A percentile compares a stretch with the other conserved stretches of the same genome.
Evolutionary conservation across 30 jellyfish, hydroid and myxozoan genomes (phyloP).

Genomic region (Phacellophora camtschatica): DNA sequence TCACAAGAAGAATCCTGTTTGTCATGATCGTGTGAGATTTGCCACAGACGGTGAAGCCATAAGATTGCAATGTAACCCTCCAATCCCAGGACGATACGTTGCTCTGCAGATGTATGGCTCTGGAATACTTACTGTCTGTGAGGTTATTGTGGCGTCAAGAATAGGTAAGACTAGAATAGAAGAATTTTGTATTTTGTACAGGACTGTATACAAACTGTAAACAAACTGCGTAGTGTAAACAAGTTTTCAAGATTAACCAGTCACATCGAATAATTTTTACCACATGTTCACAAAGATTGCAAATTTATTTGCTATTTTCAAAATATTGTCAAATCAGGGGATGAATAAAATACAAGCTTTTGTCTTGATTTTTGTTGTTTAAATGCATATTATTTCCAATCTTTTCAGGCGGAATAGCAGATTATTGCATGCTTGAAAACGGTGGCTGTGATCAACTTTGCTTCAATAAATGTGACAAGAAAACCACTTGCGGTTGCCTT

Average conservation of each 20-base stretch:
- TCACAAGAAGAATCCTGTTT: conserved; percentile 83
- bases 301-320: too few species aligned
- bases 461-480: conserved; percentile 82
- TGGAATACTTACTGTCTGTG: conserved; percentile 93
- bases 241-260: too few species aligned
- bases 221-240: too few species aligned
- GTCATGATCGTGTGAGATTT: conserved; percentile 86
- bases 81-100: conserved; percentile 94
- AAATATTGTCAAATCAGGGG: too few species aligned
- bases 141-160: conserved; percentile 91
- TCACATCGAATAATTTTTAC: too few species aligned
- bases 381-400: not conserved
- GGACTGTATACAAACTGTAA: too few species aligned
- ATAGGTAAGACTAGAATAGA: too few species aligned
- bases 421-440: conserved; percentile 84
- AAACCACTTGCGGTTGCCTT: conserved; percentile 82
- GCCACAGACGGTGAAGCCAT: conserved; percentile 96
- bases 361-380: not conserved
- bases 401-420: conserved; percentile 91
- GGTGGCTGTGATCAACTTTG: conserved; percentile 99
- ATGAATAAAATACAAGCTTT: too few species aligned
- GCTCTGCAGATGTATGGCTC: conserved; percentile 88
- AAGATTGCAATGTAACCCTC: conserved; percentile 94
- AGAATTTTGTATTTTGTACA: not conserved
- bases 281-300: too few species aligned